phyloP scores from a whole-genome alignment of 1,140 invertebrate species.

The Cydia pomonella region DNA sequence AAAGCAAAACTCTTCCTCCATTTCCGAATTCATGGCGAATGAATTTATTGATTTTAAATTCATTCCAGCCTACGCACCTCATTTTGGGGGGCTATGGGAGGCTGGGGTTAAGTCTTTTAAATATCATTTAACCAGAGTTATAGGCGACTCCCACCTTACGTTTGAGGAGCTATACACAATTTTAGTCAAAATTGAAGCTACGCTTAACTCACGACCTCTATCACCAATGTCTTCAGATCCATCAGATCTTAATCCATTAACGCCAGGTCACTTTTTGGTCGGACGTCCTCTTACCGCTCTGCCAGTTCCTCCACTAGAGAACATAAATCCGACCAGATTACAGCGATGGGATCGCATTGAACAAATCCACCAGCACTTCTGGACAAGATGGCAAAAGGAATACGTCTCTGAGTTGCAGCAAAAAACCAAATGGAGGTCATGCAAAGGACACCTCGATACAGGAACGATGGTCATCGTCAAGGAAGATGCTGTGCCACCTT shows the following conservation, averaged over 20 bases:
- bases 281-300: slow-evolving; percentile 39
- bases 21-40: too few relatives aligned
- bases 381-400: too few relatives aligned
- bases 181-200: slow-evolving; percentile 46
- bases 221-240: slow-evolving; percentile 41
- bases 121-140: slow-evolving; percentile 38
- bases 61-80: too few relatives aligned
- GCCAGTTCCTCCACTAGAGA: slow-evolving; percentile 27
- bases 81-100: too few relatives aligned
- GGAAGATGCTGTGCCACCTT: slow-evolving; percentile 17
- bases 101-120: slow-evolving; percentile 44
- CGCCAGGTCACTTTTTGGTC: slow-evolving; percentile 50
- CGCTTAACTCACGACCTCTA: slow-evolving; percentile 45
- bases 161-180: slow-evolving; percentile 52
- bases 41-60: too few relatives aligned
- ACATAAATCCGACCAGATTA: slow-evolving; percentile 26
- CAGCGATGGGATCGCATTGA: slow-evolving; percentile 19
- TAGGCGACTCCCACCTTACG: slow-evolving; percentile 37
- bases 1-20: slow-evolving; percentile 2
- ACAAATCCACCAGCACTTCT: slow-evolving; percentile 27
- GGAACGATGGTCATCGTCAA: slow-evolving; percentile 30
- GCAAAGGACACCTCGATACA: not conserved
- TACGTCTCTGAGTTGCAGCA: slow-evolving; percentile 30
- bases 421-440: slow-evolving; percentile 29
- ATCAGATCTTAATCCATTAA: slow-evolving; percentile 42